Evolutionary conservation across 1,140 invertebrate genomes (phyloP), one percentile per base, ranked within the genome.

Genomic region (Drosophila lacteicornis): DNA sequence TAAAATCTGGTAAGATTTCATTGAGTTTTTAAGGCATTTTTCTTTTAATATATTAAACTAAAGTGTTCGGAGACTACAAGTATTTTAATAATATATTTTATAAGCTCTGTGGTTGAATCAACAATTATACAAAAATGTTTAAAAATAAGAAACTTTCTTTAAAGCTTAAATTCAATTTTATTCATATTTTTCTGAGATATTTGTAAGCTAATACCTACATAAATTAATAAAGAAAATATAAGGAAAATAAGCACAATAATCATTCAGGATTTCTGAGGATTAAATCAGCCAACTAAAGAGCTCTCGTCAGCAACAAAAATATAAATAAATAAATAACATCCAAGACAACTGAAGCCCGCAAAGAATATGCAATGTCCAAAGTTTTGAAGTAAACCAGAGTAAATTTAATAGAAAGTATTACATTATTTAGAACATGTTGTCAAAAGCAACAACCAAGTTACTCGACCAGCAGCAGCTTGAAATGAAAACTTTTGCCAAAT

Each of bases 401-500:
- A 55, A 56, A 40, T 40, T 40, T 8, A 40, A n/a, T 4, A 51
- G 19, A 11, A n/a, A 40, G 19, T 40, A 40, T 40, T 56, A 15
- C 11, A 19, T 22, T 56, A 38, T 33, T 59, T 25, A 60, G 8
- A 42, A 30, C 45, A 53, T 53, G 38, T 27, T 36, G 6, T 8
- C 8, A 42, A 46, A 65, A 67, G 4, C 27, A 27, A 8, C 15
- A 67, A 67, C 30, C 25, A 13, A n/a, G 13, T 66, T 69, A 25
- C 3, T 4, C 5, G 7, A 19, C 19, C n/a, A 15, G 22, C 8
- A 12, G 2, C 8, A 22, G 12, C 12, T 11, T 2, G 4, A 59
- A 66, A 46, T 19, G 40, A 19, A 55, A 70, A 70, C 30, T 67
- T 70, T 66, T 36, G 38, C 6, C 22, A 30, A 68, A 55, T 33